phyloP scores from a whole-genome alignment of 2,113 vertebrate species.

The Hiodon tergisus region DNA sequence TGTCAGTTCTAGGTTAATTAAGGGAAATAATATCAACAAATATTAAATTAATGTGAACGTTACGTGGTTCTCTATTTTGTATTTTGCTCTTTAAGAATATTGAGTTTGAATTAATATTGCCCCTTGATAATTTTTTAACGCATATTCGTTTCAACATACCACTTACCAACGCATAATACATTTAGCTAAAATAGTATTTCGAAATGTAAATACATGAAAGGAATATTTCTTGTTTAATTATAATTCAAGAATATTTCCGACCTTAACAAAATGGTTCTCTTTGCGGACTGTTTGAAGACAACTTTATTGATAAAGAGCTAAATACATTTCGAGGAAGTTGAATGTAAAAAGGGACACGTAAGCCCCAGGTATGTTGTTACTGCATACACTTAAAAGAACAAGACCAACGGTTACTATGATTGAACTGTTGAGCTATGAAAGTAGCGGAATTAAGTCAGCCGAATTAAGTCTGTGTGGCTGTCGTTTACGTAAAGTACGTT shows the following conservation, averaged over 20 bases:
- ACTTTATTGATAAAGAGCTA: constrained; percentile 2
- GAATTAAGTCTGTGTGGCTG: no score
- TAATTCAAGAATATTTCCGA: not conserved
- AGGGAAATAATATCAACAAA: no score
- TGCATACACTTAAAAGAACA: not conserved
- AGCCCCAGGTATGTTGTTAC: not conserved
- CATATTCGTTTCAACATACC: no score
- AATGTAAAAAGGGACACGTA: constrained; percentile 1
- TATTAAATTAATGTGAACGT: no score
- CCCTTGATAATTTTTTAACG: not conserved
- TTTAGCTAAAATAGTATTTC: not conserved
- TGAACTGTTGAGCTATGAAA: not conserved
- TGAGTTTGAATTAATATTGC: not conserved
- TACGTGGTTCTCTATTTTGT: no score
- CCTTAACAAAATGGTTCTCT: constrained; percentile 26
- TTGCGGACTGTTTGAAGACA: not conserved
- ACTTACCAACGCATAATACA: not conserved
- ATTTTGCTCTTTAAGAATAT: not conserved
- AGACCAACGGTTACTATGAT: not conserved
- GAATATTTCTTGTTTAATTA: not conserved
- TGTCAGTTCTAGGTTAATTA: no score
- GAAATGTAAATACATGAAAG: not conserved
- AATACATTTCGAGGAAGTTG: constrained; percentile 1
- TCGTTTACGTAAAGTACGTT: no score
- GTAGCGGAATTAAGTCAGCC: not conserved